Evolutionary conservation across 2,888 invertebrate species (phyloP).

Genomic region (Eudasyphora cyanicolor): DNA sequence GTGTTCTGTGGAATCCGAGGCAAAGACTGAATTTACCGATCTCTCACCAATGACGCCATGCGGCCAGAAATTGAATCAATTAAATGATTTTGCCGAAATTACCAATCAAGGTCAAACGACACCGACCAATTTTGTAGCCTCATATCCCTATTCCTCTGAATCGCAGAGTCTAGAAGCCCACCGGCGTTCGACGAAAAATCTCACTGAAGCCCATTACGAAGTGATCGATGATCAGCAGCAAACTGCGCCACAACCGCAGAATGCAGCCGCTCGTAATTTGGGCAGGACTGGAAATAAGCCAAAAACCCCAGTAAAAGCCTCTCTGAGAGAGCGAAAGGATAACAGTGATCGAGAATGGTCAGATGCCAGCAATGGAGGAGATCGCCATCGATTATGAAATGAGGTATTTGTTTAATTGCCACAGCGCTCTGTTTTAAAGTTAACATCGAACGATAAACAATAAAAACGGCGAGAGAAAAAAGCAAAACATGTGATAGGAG

Average conservation of each 20-base stretch:
- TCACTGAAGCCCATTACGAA: slow-evolving; percentile 85
- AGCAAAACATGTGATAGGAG: neutral
- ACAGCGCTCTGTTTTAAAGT: neutral
- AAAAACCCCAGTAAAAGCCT: slow-evolving; percentile 43
- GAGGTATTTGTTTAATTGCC: slow-evolving; percentile 79
- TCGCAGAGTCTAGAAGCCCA: slow-evolving; percentile 80
- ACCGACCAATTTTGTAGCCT: slow-evolving; percentile 77
- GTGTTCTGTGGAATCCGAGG: slow-evolving; percentile 79
- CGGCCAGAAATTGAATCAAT: slow-evolving; percentile 71
- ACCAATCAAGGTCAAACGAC: slow-evolving; percentile 46
- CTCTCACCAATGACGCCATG: slow-evolving; percentile 79
- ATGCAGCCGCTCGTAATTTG: slow-evolving; percentile 54
- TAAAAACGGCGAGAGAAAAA: neutral
- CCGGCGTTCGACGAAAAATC: slow-evolving; percentile 80
- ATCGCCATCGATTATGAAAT: slow-evolving; percentile 78
- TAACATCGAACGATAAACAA: neutral
- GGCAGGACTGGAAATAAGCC: slow-evolving; percentile 55
- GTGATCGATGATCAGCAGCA: slow-evolving; percentile 75
- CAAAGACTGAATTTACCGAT: slow-evolving; percentile 80
- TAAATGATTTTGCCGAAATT: slow-evolving; percentile 59
- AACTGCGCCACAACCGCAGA: slow-evolving; percentile 55
- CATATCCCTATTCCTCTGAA: slow-evolving; percentile 79
- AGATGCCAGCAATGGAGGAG: slow-evolving; percentile 67
- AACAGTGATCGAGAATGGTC: slow-evolving; percentile 76
- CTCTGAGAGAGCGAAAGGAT: slow-evolving; percentile 71